Conservation (phyloP, 2,113 vertebrate species). For the Stomatorhinus ivindoensis region DNA sequence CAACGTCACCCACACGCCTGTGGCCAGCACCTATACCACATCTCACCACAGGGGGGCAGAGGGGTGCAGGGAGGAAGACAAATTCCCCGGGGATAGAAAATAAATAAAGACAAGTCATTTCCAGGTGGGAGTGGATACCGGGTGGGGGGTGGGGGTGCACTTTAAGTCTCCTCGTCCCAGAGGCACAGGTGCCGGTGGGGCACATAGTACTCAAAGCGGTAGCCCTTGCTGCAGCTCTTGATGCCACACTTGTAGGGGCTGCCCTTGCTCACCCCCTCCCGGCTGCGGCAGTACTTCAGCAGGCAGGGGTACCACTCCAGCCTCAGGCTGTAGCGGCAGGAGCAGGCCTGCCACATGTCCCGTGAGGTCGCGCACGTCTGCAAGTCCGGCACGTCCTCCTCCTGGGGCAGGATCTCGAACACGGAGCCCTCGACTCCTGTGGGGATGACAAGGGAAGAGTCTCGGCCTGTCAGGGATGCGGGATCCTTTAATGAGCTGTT, state of each 20-base stretch:
- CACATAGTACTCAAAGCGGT: constrained; percentile 80
- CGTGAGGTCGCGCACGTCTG: constrained; percentile 62
- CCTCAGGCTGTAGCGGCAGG: constrained; percentile 77
- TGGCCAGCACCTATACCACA: neutral
- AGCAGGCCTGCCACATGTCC: constrained; percentile 76
- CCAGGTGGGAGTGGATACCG: no score
- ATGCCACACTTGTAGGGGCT: constrained; percentile 94
- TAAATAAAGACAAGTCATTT: neutral
- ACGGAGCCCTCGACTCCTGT: constrained; percentile 79
- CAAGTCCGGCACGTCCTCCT: constrained; percentile 51
- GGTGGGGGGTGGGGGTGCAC: neutral
- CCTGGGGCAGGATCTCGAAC: constrained; percentile 75
- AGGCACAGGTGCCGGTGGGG: constrained; percentile 85
- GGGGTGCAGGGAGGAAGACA: neutral
- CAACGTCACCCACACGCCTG: neutral
- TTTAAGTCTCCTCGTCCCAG: constrained; percentile 88
- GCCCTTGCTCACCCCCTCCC: constrained; percentile 63
- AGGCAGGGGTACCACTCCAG: constrained; percentile 95
- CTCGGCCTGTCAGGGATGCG: neutral
- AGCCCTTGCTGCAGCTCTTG: constrained; percentile 92
- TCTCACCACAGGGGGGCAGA: neutral
- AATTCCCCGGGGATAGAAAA: neutral
- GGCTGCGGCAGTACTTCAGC: constrained; percentile 86
- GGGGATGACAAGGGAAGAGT: neutral
- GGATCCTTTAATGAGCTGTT: neutral